phyloP scores from a whole-genome alignment of 2,113 vertebrate species.

The Galbula dea region DNA sequence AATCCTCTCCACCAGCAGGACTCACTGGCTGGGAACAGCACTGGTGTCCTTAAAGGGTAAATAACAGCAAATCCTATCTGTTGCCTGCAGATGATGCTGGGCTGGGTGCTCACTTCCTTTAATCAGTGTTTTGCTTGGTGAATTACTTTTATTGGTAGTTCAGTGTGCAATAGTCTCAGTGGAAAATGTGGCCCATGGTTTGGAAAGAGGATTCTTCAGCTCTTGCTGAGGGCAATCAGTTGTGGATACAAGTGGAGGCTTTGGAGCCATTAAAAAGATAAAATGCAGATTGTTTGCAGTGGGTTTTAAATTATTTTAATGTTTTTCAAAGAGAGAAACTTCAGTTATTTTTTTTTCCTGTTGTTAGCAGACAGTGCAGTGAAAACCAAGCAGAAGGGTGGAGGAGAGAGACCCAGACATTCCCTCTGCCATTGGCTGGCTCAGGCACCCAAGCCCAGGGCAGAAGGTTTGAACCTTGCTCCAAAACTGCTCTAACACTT shows the following conservation, averaged over 20 bases:
- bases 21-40: background rate
- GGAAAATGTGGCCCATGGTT: constrained; percentile 42
- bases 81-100: background rate
- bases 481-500: background rate
- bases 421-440: background rate
- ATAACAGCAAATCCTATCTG: background rate
- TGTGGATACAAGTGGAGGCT: constrained; percentile 33
- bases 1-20: background rate
- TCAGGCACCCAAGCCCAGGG: background rate
- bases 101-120: background rate
- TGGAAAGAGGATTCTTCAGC: constrained; percentile 37
- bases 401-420: background rate
- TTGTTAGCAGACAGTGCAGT: background rate
- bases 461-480: background rate
- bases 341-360: background rate
- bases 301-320: background rate
- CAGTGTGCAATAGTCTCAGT: constrained; percentile 8
- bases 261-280: constrained; percentile 42
- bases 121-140: constrained; percentile 27
- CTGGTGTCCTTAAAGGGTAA: background rate
- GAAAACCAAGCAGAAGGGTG: background rate
- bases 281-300: constrained; percentile 34
- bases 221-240: constrained; percentile 38
- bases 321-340: background rate
- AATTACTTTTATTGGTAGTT: constrained; percentile 42